Base-by-base conservation (phyloP, 2,113 vertebrate genomes). In the Capreolus pygargus region DNA sequence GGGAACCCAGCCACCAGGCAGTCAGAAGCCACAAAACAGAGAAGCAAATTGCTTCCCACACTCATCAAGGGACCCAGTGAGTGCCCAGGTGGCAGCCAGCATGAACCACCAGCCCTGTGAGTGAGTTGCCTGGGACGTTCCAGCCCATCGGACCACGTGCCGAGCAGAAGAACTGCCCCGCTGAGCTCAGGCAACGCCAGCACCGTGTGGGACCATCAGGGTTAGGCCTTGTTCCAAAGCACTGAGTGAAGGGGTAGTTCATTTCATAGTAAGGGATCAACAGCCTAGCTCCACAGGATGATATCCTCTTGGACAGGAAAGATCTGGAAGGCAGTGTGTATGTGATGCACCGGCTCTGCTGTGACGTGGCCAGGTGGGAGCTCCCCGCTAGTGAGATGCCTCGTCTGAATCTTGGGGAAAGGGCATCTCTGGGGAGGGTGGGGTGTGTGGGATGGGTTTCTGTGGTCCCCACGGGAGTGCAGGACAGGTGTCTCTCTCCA, bases 201-300 rank as follows among this genome's bases (percentile, higher is more conserved):
- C 30, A 33, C 47, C 3, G 0, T 5, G 30, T 47, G 12, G 13
- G 92, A 43, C 5, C 3, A 16, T 43, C 21, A 60, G 30, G 11
- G 6, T 15, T n/a, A 13, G 13, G 50, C 14, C 10, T 47, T 64
- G 47, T 78, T 83, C 55, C 57, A 76, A 84, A 58, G 25, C 55
- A 58, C 7, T 23, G 43, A 11, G 19, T 33, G 82, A 45, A 6
- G 74, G 19, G 15, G 13, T 52, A 61, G 11, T 83, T 79, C 74
- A 64, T 57, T 94, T 52, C 55, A 47, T 5, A 55, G 43, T 10
- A 47, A 36, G 7, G 83, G 19, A 4, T 39, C 39, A 64, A 45
- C 58, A 50, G 57, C 93, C 36, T 88, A 30, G 76, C 33, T 33
- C 60, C 7, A 39, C 10, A 36, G 36, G 78, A 86, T 55, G 45